Evolutionary conservation across 2,113 vertebrate genomes (phyloP), one percentile per base, ranked within the genome.

Genomic region (Spea multiplicata): DNA sequence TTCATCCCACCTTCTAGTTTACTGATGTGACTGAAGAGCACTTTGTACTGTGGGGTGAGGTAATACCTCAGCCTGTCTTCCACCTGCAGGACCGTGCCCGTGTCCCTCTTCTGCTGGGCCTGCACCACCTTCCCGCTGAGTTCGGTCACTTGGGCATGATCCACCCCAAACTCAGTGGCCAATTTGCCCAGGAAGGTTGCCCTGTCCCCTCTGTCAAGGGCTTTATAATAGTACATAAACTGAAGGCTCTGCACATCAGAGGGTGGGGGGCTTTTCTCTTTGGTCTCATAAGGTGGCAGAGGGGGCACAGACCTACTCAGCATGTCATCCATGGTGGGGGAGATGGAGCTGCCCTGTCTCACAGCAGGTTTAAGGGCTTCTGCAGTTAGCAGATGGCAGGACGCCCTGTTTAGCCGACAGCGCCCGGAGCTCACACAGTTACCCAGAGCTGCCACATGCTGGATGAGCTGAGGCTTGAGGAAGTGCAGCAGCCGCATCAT

Each of bases 61-160:
- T 88, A 91, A 87, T 97, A 94, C 0, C 96, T 93, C 4, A 99
- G 92, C 84, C 97, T 80, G 87, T 96, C 96, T 88, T 99, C 97
- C 0, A 91, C 96, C 83, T 96, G 96, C 80, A 97, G 85, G 65
- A 99, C 85, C 44, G 95, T 95, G 1, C 91, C 91, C 71, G 83
- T 13, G 86, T 95, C 95, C 67, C 95, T 85, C 6, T 88, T 78
- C 88, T 94, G 95, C 75, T 94, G 95, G 44, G 92, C 85, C 85
- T 96, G 94, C 66, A 93, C 81, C 82, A 99, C 86, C 65, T 92
- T 93, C 8, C 85, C 80, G 1, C 94, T 91, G 10, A 95, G 89
- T 81, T 97, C 95, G 0, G 94, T 91, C 45, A 94, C 95, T 50
- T 86, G 85, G 52, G 86, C 88, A 83, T 97, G 97, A 74, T 99